Evolutionary conservation across 2,797 vertebrate species (phyloP).

Genomic region (Circus cinereus): DNA sequence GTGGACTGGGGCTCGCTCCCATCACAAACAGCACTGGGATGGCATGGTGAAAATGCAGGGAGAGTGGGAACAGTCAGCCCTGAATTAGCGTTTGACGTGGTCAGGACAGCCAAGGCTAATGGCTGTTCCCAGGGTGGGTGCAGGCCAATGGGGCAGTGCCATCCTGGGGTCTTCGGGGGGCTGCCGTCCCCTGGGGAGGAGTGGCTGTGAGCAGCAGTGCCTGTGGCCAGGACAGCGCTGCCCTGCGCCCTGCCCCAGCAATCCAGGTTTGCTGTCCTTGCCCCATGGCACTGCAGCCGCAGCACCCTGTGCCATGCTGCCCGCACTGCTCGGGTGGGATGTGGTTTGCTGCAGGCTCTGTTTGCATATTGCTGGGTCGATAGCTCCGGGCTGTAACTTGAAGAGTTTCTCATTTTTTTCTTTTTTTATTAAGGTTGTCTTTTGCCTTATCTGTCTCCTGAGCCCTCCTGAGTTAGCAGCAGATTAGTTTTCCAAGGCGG

Average conservation of each 20-base stretch:
- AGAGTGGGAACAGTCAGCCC: background rate
- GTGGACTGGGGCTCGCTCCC: background rate
- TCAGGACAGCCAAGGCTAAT: background rate
- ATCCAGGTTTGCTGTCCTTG: rapidly evolving
- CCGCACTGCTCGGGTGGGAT: rapidly evolving
- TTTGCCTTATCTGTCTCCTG: background rate
- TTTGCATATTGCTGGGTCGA: background rate
- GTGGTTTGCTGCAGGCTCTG: background rate
- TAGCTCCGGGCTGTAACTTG: background rate
- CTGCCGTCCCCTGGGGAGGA: background rate
- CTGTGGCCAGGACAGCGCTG: background rate
- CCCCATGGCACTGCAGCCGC: background rate
- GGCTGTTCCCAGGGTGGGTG: background rate
- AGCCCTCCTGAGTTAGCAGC: background rate
- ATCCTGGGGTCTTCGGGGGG: background rate
- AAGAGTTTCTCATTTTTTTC: background rate
- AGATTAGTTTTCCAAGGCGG: background rate
- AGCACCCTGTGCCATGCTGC: background rate
- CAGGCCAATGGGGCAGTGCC: background rate
- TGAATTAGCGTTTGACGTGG: rapidly evolving
- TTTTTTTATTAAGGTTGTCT: background rate
- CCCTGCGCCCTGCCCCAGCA: rapidly evolving
- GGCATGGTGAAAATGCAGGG: background rate
- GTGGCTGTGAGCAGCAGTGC: rapidly evolving
- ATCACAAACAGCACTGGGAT: rapidly evolving